phyloP scores from a whole-genome alignment of 2,113 vertebrate species.

The Pontoporia blainvillei region DNA sequence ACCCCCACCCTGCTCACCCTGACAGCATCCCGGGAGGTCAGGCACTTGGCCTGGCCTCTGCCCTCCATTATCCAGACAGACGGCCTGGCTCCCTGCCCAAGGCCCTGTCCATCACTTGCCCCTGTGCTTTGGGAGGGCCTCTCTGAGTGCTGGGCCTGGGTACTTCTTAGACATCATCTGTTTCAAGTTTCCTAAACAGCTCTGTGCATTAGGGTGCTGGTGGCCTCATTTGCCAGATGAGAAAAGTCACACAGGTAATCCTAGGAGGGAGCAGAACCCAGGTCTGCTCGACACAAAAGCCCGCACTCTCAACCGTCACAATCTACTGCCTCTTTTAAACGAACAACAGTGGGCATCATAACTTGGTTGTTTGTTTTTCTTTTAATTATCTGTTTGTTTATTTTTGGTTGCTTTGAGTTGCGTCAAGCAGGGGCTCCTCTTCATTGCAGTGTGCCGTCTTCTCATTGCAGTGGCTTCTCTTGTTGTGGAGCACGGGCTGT shows the following conservation, averaged over 20 bases:
- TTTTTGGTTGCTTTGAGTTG: too few relatives aligned
- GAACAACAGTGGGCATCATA: not conserved
- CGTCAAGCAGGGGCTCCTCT: too few relatives aligned
- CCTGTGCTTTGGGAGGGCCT: not conserved
- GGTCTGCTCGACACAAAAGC: not conserved
- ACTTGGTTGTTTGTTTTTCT: not conserved
- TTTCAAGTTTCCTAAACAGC: not conserved
- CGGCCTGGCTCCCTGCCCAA: not conserved
- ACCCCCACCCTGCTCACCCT: not conserved
- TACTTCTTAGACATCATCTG: not conserved
- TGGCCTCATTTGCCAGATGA: not conserved
- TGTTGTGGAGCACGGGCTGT: too few relatives aligned
- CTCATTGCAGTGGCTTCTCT: too few relatives aligned
- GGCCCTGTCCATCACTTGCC: rapidly evolving
- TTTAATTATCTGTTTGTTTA: too few relatives aligned
- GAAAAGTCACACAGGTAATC: not conserved
- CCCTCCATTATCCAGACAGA: not conserved
- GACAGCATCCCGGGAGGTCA: not conserved
- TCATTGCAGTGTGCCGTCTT: too few relatives aligned
- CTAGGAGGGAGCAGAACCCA: not conserved
- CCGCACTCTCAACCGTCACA: rapidly evolving
- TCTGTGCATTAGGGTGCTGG: not conserved
- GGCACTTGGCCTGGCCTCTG: not conserved
- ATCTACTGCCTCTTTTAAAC: not conserved
- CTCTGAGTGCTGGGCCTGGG: rapidly evolving